These are phyloP conservation scores for Digitonthophagus gazella DNA, from an alignment of 2,888 invertebrate genomes.

Conservation along the genomic window DNA sequence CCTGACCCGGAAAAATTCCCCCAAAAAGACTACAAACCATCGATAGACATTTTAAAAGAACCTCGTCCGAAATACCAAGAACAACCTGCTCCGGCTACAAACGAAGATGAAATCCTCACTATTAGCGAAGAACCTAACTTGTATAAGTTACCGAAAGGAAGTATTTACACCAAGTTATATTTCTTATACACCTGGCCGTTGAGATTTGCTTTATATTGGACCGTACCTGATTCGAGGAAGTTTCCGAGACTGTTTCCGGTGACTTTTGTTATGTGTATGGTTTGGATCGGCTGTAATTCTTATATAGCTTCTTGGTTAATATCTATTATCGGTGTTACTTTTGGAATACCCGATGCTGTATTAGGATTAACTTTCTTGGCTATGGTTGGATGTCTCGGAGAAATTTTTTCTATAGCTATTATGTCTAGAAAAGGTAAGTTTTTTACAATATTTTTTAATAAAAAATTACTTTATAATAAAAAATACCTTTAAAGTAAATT, in stretches of 20 bases:
- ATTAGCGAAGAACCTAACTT: constrained; percentile 9
- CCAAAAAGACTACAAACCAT: constrained; percentile 1
- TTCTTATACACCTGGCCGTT: constrained; percentile 75
- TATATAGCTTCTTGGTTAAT: constrained; percentile 93
- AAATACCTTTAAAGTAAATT: no score
- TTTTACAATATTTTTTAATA: no score
- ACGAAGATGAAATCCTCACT: background rate
- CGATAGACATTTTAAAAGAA: background rate
- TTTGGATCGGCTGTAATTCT: constrained; percentile 82
- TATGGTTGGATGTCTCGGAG: constrained; percentile 87
- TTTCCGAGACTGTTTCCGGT: constrained; percentile 66
- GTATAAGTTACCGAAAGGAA: constrained; percentile 35
- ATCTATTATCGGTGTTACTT: constrained; percentile 74
- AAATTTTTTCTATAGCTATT: constrained; percentile 77
- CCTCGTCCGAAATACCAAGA: constrained; percentile 15
- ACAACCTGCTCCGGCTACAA: background rate
- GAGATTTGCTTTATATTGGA: constrained; percentile 60
- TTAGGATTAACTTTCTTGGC: constrained; percentile 91
- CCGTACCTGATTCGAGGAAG: constrained; percentile 69
- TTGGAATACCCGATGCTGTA: constrained; percentile 80
- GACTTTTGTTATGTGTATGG: constrained; percentile 81
- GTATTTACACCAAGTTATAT: constrained; percentile 53
- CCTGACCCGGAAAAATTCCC: background rate
- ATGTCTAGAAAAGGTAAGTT: constrained; percentile 80
- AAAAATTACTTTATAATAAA: no score